Percentiles rank a stretch among this genome's conserved stretches.
Evolutionary conservation across 37 sponge, comb jelly and placozoan genomes (phyloP).

Genomic region (Tethya wilhelma): DNA sequence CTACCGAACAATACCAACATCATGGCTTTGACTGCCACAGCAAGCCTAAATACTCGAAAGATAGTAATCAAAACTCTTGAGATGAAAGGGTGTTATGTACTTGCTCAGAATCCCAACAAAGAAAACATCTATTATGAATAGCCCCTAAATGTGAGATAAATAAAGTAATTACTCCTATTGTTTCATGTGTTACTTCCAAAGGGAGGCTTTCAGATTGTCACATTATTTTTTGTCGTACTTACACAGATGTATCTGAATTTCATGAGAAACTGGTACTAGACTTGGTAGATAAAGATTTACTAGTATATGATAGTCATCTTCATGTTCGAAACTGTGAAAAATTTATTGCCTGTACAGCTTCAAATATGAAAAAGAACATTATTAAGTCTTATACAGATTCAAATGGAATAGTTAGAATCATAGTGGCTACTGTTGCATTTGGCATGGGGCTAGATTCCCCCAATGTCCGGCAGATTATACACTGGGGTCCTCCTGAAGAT

Average conservation of each 20-base stretch:
- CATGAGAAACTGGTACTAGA: neutral
- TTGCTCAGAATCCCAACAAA: slow-evolving; percentile 15
- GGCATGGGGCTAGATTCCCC: slow-evolving; percentile 15
- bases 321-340: neutral
- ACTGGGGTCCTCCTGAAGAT: slow-evolving; percentile 9
- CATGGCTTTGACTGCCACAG: slow-evolving; percentile 35
- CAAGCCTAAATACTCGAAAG: neutral
- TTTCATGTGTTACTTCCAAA: neutral
- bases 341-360: neutral
- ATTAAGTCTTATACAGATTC: neutral
- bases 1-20: slow-evolving; percentile 17
- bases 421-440: slow-evolving; percentile 1
- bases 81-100: slow-evolving; percentile 14
- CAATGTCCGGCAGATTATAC: slow-evolving; percentile 1
- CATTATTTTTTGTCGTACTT: slow-evolving; percentile 11
- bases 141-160: neutral
- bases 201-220: neutral
- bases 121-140: slow-evolving; percentile 20
- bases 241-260: neutral
- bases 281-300: neutral
- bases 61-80: slow-evolving; percentile 1
- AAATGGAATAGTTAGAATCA: neutral
- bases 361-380: neutral
- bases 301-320: neutral
- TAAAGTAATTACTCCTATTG: neutral